Evolutionary conservation across 2,888 invertebrate genomes (phyloP).

Genomic region (Tholera decimalis): DNA sequence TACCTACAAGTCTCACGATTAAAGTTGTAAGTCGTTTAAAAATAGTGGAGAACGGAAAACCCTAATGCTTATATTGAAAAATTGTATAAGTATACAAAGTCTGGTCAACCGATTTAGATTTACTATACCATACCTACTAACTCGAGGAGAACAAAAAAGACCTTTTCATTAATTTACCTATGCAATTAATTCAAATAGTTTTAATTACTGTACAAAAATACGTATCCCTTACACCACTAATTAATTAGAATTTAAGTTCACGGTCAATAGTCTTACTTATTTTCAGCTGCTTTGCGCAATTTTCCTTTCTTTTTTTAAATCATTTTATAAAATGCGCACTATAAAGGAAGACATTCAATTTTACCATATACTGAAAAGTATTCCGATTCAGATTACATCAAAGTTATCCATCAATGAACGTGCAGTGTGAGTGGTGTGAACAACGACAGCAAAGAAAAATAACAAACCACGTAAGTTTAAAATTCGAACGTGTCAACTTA

Average conservation of each 20-base stretch:
- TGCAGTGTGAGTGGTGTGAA: conserved; percentile 32
- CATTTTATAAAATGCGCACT: too few species aligned
- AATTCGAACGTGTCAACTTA: conserved; percentile 65
- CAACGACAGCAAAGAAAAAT: background rate
- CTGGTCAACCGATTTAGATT: background rate
- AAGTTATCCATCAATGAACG: conserved; percentile 34
- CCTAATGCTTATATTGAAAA: background rate
- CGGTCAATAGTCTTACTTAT: conserved; percentile 42
- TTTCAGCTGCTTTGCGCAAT: conserved; percentile 21
- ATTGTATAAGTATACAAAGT: too few species aligned
- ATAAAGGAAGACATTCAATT: too few species aligned
- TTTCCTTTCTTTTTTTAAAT: background rate
- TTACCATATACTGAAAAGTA: too few species aligned
- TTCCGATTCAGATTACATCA: conserved; percentile 4
- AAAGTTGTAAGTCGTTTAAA: background rate
- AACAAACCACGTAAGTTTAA: conserved; percentile 40
- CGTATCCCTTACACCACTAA: conserved; percentile 43
- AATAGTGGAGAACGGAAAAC: background rate
- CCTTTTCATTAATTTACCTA: conserved; percentile 15
- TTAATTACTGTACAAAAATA: conserved; percentile 37
- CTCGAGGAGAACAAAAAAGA: background rate
- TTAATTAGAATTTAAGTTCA: conserved; percentile 47
- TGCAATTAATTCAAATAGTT: conserved; percentile 13
- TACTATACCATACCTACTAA: background rate
- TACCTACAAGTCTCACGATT: background rate